Evolutionary conservation across 1,140 invertebrate genomes (phyloP).

Genomic region (Camponotus vicinus): DNA sequence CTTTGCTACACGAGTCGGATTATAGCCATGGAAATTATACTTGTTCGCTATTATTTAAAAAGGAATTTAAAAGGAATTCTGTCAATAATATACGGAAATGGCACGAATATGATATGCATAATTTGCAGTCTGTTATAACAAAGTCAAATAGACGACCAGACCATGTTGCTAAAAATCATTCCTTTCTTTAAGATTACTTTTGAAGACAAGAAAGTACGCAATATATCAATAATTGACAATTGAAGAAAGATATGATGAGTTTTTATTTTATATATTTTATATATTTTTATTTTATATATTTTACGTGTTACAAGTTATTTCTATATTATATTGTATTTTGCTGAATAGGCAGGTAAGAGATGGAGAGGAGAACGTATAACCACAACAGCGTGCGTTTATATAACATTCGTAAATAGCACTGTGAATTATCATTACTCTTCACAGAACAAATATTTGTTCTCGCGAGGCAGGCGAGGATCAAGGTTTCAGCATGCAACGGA

Average conservation of each 20-base stretch:
- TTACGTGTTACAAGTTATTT: too few species aligned
- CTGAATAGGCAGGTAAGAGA: not conserved
- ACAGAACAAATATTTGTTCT: slow-evolving; percentile 56
- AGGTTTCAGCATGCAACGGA: slow-evolving; percentile 12
- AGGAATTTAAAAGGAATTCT: slow-evolving; percentile 23
- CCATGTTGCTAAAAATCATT: not conserved
- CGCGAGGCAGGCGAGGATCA: not conserved
- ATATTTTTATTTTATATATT: not conserved
- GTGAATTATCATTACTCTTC: slow-evolving; percentile 24
- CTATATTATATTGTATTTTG: not conserved
- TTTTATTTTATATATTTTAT: not conserved
- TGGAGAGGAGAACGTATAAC: not conserved
- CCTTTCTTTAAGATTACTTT: not conserved
- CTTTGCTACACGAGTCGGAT: slow-evolving; percentile 26
- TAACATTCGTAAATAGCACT: not conserved
- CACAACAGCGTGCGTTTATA: not conserved
- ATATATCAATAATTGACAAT: not conserved
- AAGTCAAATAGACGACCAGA: not conserved
- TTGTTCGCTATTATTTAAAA: slow-evolving; percentile 29
- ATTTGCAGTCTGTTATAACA: not conserved
- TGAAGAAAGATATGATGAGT: not conserved
- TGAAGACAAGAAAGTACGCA: not conserved
- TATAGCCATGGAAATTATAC: not conserved
- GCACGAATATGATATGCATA: not conserved
- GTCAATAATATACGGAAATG: not conserved